Evolutionary conservation across 2,888 invertebrate species (phyloP), one percentile per base, ranked within the genome.

Genomic region (Yponomeuta malinellus): DNA sequence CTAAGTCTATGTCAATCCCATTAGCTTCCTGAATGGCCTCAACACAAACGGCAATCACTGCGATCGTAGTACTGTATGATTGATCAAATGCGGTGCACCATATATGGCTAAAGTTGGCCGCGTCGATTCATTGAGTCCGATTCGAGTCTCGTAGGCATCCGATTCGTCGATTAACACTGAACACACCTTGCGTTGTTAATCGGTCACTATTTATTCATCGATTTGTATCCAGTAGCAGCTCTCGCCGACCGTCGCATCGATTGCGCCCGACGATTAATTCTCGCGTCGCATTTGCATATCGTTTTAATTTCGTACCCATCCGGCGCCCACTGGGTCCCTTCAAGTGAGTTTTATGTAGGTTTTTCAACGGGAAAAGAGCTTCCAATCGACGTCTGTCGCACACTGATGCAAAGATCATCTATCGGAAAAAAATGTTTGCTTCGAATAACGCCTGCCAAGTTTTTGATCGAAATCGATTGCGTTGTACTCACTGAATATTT

Each of bases 261-360:
- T 85, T 88, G 87, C 86, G 80, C 78, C 78, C 81, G 81, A 83
- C 87, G 87, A 89, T 89, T 89, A 87, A 87, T 89, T 85, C 86
- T 82, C 81, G 80, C 76, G 79, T 76, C 78, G 83, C 81, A 91
- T 90, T 91, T 90, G 87, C 90, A 90, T 91, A 89, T 85, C 83
- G 87, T 86, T 89, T 90, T 89, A 88, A 90, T 89, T 89, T 89
- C 81, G 85, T 85, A 85, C 84, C 81, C 88, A 87, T 88, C 87
- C 87, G 87, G 88, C 89, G 88, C 88, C 88, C 88, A 87, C 88
- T 77, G 77, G 72, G 85, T 77, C 76, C 73, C 83, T 77, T 83
- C 84, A 84, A 59, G 43, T 43, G 43, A 43, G 43, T 43, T 43
- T 43, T 43, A 59, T 59, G 52, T 59, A 59, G 52, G 52, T 12